phyloP scores from a whole-genome alignment of 2,797 vertebrate species.

The Danio albolineatus region DNA sequence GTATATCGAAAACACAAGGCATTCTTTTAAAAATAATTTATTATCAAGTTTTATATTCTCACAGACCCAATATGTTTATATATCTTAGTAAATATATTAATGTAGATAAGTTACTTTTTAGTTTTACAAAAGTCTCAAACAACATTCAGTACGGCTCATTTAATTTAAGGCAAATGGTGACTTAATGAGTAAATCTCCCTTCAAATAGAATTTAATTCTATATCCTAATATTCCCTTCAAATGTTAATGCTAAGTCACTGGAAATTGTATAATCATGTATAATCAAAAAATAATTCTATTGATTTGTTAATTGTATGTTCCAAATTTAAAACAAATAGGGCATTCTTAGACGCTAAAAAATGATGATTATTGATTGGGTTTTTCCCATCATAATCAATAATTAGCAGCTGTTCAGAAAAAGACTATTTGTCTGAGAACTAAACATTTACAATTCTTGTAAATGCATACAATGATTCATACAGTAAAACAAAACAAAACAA shows the following conservation, averaged over 20 bases:
- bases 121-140: background rate
- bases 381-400: background rate
- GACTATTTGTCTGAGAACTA: background rate
- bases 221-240: background rate
- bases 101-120: background rate
- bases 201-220: background rate
- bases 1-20: background rate
- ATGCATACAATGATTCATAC: background rate
- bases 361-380: too few relatives aligned
- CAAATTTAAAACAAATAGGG: background rate
- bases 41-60: background rate
- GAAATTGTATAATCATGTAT: background rate
- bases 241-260: background rate
- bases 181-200: background rate
- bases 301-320: background rate
- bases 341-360: conserved; percentile 1
- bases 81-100: background rate
- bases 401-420: background rate
- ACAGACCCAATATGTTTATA: background rate
- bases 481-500: background rate
- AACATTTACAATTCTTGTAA: background rate
- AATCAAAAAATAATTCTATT: background rate
- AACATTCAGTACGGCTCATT: conserved; percentile 11
- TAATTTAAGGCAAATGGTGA: conserved; percentile 31
- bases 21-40: conserved; percentile 11